A percentile compares a stretch with the other conserved stretches of the same genome.
These are phyloP conservation scores for Diglossa brunneiventris DNA, from an alignment of 2,113 vertebrate species.

Conservation along the genomic window DNA sequence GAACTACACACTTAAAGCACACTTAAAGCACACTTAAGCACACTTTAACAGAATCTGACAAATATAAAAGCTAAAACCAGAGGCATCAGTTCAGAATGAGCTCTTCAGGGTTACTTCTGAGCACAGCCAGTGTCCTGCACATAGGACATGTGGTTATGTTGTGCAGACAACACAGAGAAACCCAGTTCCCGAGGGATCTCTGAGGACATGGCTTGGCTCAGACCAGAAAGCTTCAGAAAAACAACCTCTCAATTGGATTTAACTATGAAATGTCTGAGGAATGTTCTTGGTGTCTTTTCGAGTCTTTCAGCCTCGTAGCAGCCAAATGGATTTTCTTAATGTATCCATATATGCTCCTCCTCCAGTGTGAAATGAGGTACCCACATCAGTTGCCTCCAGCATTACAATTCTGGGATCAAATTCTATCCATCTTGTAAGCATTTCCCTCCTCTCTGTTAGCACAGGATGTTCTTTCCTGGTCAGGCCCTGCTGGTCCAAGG, in stretches of 20 bases:
- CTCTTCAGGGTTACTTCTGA: neutral
- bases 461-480: neutral
- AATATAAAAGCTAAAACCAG: neutral
- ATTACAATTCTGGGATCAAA: neutral
- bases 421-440: neutral
- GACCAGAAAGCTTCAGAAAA: neutral
- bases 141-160: fast-evolving
- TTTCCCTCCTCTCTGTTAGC: neutral
- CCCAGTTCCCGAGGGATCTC: neutral
- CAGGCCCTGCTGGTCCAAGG: neutral
- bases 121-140: neutral
- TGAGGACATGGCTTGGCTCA: neutral
- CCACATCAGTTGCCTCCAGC: neutral
- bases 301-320: neutral
- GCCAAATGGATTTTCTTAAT: neutral
- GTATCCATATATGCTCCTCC: neutral
- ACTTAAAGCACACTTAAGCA: neutral
- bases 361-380: neutral
- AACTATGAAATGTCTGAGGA: neutral
- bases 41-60: neutral
- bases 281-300: neutral
- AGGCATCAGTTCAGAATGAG: neutral
- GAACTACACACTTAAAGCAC: neutral
- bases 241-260: neutral
- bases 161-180: neutral